Evolutionary conservation across 1,140 invertebrate species (phyloP), one percentile per base, ranked within the genome.

Genomic region (Panulirus ornatus): DNA sequence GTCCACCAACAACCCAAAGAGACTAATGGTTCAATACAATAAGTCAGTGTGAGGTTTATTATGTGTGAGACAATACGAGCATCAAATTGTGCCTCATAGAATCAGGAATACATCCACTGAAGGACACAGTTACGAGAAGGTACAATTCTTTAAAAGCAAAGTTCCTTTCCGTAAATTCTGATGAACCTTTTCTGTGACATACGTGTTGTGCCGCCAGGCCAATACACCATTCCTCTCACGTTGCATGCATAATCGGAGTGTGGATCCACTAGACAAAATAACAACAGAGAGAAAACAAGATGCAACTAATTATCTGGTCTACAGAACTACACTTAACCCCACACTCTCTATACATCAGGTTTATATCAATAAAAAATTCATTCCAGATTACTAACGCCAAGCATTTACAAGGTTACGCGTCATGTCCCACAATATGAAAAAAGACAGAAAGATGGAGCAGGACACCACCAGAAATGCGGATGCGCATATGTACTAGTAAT

Each of bases 21-120:
- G 63, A 70, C 63, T 70, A 3, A 70, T 27, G 63, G 63, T 22
- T 70, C 63, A 70, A 70, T 70, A 70, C 34, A 70, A 70, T 22
- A 22, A 5, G 63, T 22, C 63, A 70, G 63, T 70, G 3, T 22
- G 34, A 70, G 63, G n/a, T 22, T 70, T 70, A 70, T 22, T 70
- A 8, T 22, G 63, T 22, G 63, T 70, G 63, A 70, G 63, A 22
- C 63, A 70, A 70, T 70, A 70, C 63, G 5, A 70, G 63, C 63
- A 70, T 22, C 34, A 30, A 70, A 27, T 8, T 70, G 63, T 70
- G n/a, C n/a, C n/a, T n/a, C n/a, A n/a, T n/a, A n/a, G n/a, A n/a
- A n/a, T n/a, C n/a, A n/a, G n/a, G n/a, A n/a, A n/a, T n/a, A n/a
- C n/a, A n/a, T n/a, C n/a, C n/a, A n/a, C n/a, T n/a, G n/a, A n/a